Percentiles rank a stretch among this genome's conserved stretches.
Conservation (phyloP, 2,888 invertebrate species). For the Leptinotarsa juncta region DNA sequence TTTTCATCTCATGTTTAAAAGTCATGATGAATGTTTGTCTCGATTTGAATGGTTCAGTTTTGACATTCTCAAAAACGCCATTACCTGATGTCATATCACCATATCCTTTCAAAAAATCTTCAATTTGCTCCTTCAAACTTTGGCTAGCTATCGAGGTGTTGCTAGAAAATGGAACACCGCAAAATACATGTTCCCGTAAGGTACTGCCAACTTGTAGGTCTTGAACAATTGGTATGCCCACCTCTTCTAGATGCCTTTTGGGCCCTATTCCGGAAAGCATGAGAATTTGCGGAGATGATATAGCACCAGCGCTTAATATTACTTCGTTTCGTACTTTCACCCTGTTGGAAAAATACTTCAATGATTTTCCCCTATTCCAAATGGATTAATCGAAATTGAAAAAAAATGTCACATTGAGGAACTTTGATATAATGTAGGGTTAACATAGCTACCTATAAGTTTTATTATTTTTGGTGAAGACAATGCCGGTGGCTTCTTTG, state of each 20-base stretch:
- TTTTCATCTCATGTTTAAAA: too few relatives aligned
- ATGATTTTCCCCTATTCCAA: not conserved
- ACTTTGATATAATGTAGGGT: not conserved
- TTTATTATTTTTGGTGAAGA: conserved; percentile 72
- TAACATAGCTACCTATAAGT: conserved; percentile 22
- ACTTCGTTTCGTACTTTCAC: conserved; percentile 77
- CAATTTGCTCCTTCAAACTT: conserved; percentile 66
- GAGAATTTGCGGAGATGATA: conserved; percentile 84
- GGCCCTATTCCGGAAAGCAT: conserved; percentile 87
- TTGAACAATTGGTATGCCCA: conserved; percentile 72
- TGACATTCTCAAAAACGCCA: not conserved
- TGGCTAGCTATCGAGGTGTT: conserved; percentile 67
- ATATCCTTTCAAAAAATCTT: conserved; percentile 59
- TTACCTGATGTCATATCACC: conserved; percentile 36
- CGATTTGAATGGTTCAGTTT: not conserved
- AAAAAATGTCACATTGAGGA: not conserved
- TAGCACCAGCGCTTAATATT: conserved; percentile 80
- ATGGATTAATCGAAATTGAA: not conserved
- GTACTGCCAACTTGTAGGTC: conserved; percentile 81
- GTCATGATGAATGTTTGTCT: too few relatives aligned
- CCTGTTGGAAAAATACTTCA: conserved; percentile 53
- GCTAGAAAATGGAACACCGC: conserved; percentile 76
- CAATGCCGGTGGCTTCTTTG: conserved; percentile 73
- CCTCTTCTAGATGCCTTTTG: conserved; percentile 68
- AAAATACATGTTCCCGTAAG: conserved; percentile 80